Evolutionary conservation across 2,888 invertebrate genomes (phyloP), one percentile per base, ranked within the genome.

Genomic region (Gisinianus flammeolus): DNA sequence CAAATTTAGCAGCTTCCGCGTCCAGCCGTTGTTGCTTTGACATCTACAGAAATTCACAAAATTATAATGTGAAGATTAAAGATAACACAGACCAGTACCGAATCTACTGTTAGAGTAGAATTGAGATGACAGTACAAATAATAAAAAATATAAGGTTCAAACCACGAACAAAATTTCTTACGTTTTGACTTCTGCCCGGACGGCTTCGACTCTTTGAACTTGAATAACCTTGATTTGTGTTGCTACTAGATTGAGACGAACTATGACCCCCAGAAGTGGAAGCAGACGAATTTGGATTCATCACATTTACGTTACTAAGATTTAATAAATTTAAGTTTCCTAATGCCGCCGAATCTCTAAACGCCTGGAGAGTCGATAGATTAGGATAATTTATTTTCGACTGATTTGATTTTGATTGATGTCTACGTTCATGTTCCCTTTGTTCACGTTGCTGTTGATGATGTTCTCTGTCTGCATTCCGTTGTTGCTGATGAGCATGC

Each of bases 361-460:
- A 83, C 73, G 81, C 81, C 79, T 84, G 82, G 26, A 82, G 81
- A 58, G 82, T 80, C 67, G 82, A 81, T 62, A 85, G 70, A 78
- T 85, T 86, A 28, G 86, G 82, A 24, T 85, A 86, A 72, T 85
- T 85, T 10, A 81, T 80, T 44, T 77, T 75, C 69, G 73, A 85
- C 79, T 84, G 86, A 33, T 84, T 85, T n/a, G n/a, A n/a, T 66
- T 81, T 85, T 70, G 81, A 85, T 33, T 83, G 85, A 70, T 82
- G 85, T 62, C 83, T 85, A 56, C 79, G 82, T 66, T 77, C 80
- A 44, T 69, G 44, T 79, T 81, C 31, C 31, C 31, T 54, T 69
- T 74, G 67, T 24, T 69, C 56, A 31, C 68, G 31, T n/a, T 52
- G 35, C 22, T 74, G 56, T 16, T 58, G 33, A 26, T 80, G 86